phyloP scores from a whole-genome alignment of 2,888 invertebrate species.

The Aphidoletes aphidimyza region DNA sequence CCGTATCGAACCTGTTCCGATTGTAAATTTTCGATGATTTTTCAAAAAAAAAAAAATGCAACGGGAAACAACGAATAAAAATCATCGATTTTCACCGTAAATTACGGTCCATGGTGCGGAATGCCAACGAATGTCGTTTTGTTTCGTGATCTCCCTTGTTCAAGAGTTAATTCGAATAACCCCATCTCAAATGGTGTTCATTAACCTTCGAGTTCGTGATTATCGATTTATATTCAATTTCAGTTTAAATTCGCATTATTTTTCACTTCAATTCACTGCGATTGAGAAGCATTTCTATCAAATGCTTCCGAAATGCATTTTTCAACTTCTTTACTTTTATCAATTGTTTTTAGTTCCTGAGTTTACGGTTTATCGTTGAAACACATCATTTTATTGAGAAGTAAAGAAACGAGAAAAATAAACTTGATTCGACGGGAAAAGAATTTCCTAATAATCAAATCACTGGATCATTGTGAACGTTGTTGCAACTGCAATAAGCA shows the following conservation, averaged over 20 bases:
- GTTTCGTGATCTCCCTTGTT: not conserved
- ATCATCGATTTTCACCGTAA: not conserved
- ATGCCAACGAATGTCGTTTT: too few species aligned
- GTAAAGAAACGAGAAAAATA: not conserved
- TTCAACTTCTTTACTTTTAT: not conserved
- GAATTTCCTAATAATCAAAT: not conserved
- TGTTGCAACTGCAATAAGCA: too few species aligned
- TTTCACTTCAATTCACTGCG: too few species aligned
- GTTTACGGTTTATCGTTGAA: too few species aligned
- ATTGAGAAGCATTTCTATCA: not conserved
- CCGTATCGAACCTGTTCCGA: slow-evolving; percentile 5
- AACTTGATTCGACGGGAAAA: not conserved
- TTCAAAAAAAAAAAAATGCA: not conserved
- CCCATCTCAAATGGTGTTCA: not conserved
- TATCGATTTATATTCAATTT: slow-evolving; percentile 38
- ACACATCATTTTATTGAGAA: too few species aligned
- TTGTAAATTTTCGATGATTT: not conserved
- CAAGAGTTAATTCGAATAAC: not conserved
- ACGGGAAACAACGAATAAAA: slow-evolving; percentile 16
- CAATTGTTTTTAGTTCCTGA: not conserved
- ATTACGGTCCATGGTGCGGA: too few species aligned
- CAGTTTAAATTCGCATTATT: not conserved
- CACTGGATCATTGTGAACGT: slow-evolving; percentile 27
- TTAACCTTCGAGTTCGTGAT: not conserved
- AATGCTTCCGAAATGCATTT: not conserved